A percentile compares a stretch with the other conserved stretches of the same genome.
These are phyloP conservation scores for Dinocampus coccinellae DNA, from an alignment of 2,888 invertebrate genomes.

Conservation along the genomic window DNA sequence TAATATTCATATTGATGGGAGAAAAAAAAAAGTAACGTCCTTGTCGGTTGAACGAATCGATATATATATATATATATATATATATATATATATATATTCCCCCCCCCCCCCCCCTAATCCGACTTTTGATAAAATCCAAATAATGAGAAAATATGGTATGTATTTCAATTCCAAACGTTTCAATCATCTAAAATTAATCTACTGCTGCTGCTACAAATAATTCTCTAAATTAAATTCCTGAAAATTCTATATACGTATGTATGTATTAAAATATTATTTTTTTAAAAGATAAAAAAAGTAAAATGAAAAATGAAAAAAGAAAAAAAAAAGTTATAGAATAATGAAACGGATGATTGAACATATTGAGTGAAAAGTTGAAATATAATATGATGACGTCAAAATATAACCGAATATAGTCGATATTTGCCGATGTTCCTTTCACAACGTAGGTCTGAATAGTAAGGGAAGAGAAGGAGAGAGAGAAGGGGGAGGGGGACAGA, in stretches of 20 bases:
- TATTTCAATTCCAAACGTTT: background rate
- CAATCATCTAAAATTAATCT: background rate
- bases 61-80: no score
- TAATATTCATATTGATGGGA: no score
- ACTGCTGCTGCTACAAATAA: no score
- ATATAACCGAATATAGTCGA: constrained; percentile 36
- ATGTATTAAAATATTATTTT: no score
- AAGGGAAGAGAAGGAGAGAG: constrained; percentile 23
- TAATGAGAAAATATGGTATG: background rate
- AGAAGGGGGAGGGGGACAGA: background rate
- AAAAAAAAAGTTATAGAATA: background rate
- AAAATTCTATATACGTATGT: no score
- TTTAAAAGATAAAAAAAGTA: no score
- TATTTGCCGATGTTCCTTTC: constrained; percentile 30
- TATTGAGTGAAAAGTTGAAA: background rate
- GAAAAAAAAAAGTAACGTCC: background rate
- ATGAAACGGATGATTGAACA: background rate
- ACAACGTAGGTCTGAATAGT: background rate
- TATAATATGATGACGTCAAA: background rate
- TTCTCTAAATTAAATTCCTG: no score
- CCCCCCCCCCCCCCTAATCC: no score
- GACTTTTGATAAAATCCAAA: no score
- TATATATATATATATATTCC: no score
- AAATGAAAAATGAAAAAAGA: no score
- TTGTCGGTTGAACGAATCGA: background rate